Evolutionary conservation across 92 coral and sea anemone genomes (phyloP), one percentile per base, ranked within the genome.

Genomic region (Isaurus tuberculatus): DNA sequence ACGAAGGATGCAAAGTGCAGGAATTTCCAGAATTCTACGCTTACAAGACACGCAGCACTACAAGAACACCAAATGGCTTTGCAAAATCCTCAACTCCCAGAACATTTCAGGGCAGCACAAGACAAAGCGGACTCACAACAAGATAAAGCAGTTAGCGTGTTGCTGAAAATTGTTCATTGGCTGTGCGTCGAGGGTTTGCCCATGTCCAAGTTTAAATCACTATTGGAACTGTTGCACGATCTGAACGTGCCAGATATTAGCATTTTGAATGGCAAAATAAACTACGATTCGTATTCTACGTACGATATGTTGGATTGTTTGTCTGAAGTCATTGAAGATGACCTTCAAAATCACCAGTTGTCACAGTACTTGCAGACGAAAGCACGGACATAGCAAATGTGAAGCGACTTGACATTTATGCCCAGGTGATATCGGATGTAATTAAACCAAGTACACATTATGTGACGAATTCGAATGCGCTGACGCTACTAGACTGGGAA

Each of bases 401-500:
- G 65, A 80, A 80, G 85, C 46, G 85, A 51, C 57, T 80, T 32
- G 85, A 61, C 73, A 61, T 80, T 20, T 80, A 80, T 53, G 34
- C 85, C 51, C 67, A 81, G 75, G 63, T 81, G 30, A 81, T 69
- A 25, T 32, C 48, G 49, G 86, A 67, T 81, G 66, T 36, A 49
- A 65, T 81, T 65, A 65, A 42, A 81, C 86, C 86, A 68, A 65
- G 75, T 33, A 81, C 86, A 26, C 64, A 81, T 68, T 81, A 65
- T 68, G 78, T 67, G 65, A 81, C 86, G 36, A 81, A 69, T 53
- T 81, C 75, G 86, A 81, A 51, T 57, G 53, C 34, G 61, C 51
- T 70, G 64, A 81, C 65, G 86, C 73, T 33, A 81, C 86, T 22
- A 68, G 86, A 81, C 61, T 40, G 43, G 86, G 64, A 66, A 81